phyloP scores from a whole-genome alignment of 2,113 vertebrate genomes.

The Coreoperca whiteheadi region DNA sequence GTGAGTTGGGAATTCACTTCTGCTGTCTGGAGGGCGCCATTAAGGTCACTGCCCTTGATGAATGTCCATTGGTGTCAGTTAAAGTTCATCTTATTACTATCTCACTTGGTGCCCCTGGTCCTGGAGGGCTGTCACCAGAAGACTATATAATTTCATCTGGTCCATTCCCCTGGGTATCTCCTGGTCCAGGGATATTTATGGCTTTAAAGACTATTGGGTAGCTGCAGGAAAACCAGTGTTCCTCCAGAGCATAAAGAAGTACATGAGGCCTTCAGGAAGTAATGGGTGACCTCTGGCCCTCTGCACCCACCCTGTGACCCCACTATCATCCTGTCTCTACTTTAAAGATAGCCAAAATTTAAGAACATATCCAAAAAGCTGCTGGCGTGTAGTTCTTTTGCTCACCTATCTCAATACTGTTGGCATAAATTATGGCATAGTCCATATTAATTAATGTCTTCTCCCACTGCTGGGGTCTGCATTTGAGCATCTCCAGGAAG shows the following conservation, averaged over 20 bases:
- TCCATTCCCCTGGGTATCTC: too few relatives aligned
- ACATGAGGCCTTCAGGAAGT: conserved; percentile 1
- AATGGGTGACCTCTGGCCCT: conserved; percentile 17
- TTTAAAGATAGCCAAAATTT: background rate
- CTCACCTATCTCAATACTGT: conserved; percentile 16
- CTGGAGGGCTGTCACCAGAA: conserved; percentile 42
- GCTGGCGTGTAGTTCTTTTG: background rate
- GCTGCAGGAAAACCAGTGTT: conserved; percentile 5
- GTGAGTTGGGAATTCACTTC: conserved; percentile 17
- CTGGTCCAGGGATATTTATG: too few relatives aligned
- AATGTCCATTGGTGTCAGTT: conserved; percentile 52
- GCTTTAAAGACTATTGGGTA: too few relatives aligned
- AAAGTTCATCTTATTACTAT: conserved; percentile 59
- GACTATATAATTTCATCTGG: conserved; percentile 51
- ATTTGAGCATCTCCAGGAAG: conserved; percentile 29
- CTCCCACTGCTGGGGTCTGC: conserved; percentile 20
- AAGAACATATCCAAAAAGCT: conserved; percentile 14
- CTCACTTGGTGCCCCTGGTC: conserved; percentile 41
- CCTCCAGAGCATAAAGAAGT: conserved; percentile 25
- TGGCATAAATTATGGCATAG: background rate
- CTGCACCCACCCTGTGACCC: background rate
- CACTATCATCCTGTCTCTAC: background rate
- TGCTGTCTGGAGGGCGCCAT: conserved; percentile 39
- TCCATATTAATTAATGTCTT: conserved; percentile 49
- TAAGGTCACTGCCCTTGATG: conserved; percentile 51